Evolutionary conservation across 2,888 invertebrate species (phyloP), one percentile per base, ranked within the genome.

Genomic region (Patella caerulea): DNA sequence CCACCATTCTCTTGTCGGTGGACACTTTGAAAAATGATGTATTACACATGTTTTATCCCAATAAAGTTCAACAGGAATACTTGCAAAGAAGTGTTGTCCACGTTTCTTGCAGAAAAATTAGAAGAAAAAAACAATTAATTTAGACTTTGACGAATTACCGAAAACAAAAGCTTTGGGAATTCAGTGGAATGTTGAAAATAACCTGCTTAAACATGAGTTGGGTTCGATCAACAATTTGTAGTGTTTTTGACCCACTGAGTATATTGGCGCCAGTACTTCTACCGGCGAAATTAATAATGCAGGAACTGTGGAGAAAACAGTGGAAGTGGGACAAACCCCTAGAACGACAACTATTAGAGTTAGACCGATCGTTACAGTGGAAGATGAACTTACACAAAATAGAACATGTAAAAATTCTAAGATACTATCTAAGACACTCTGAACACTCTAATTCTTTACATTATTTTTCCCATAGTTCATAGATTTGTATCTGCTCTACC

Each of bases 181-280:
- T 29, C 29, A 29, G 29, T 29, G 29, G 29, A 29, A 29, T 29
- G 29, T 29, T 29, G 29, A 29, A 29, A 29, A 29, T 29, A 5
- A 34, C 34, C 34, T 34, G 34, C 34, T 2, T 34, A 34, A 34
- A 34, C 34, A 34, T 34, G 2, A 4, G 34, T 34, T 4, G 34
- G 5, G 34, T 34, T 34, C 34, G 34, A 34, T 34, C 45, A 7
- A 45, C 7, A 45, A 45, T 7, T 7, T 65, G 74, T 24, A 56
- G 82, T n/a, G 71, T 83, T 34, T 82, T 79, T 56, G 81, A 84
- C 72, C 84, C 84, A 4, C 56, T 83, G 1, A 81, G 83, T 24
- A 78, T 83, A n/a, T 14, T 84, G 1, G 78, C 79, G 34, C 81
- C 82, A 9, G 72, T 81, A 53, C 71, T 76, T 3, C 72, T 84